These are phyloP conservation scores for Xerus inauris DNA, from an alignment of 2,113 vertebrate species.

Conservation along the genomic window DNA sequence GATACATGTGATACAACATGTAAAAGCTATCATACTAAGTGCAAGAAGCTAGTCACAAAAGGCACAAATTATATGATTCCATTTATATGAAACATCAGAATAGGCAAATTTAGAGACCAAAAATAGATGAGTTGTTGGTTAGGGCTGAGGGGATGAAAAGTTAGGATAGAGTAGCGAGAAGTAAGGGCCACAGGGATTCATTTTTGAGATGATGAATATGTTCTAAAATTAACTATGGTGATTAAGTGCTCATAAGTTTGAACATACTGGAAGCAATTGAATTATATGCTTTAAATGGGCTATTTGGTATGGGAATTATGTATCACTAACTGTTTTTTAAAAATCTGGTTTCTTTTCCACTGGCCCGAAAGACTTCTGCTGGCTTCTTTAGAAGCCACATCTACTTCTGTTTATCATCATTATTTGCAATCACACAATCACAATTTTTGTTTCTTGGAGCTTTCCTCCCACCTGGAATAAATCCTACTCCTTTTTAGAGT, in stretches of 20 bases:
- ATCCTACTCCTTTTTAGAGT: not conserved
- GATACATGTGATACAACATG: not conserved
- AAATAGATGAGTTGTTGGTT: not conserved
- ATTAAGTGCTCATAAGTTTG: not conserved
- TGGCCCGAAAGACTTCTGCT: not conserved
- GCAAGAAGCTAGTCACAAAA: not conserved
- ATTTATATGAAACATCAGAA: not conserved
- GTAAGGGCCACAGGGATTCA: not conserved
- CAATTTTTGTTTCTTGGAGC: not conserved
- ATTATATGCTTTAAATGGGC: not conserved
- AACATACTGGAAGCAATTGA: not conserved
- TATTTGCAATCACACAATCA: conserved; percentile 31
- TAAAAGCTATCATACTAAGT: not conserved
- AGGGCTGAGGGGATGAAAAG: not conserved
- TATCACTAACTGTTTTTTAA: not conserved
- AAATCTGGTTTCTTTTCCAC: not conserved
- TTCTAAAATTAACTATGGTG: not conserved
- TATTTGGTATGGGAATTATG: not conserved
- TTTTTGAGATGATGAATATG: not conserved
- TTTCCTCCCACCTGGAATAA: not conserved
- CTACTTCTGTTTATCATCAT: not conserved
- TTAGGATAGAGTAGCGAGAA: not conserved
- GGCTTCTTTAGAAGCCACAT: not conserved
- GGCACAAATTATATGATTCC: not conserved
- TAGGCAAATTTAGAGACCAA: not conserved